Evolutionary conservation across 2,888 invertebrate genomes (phyloP), one percentile per base, ranked within the genome.

Genomic region (Cheilosia variabilis): DNA sequence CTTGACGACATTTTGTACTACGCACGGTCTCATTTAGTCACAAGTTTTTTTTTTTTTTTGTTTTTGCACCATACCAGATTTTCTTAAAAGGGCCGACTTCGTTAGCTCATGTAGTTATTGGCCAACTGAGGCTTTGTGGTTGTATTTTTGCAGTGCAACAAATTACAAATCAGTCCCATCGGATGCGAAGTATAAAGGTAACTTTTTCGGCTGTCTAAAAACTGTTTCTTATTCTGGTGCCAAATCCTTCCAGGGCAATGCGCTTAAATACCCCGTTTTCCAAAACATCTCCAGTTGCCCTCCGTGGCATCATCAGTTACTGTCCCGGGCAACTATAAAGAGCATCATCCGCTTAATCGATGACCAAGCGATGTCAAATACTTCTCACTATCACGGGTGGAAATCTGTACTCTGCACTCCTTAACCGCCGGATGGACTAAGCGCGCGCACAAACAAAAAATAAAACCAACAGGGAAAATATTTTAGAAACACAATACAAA

Each of bases 301-400:
- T 2, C 34, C 68, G 27, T 17, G 17, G 37, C 24, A 43, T 58
- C 55, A 27, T 63, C 69, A 50, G 27, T 52, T 60, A 78, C 71
- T 78, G 78, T 71, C 68, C 24, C 50, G 17, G 22, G 15, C 47
- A 47, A 10, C 47, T 9, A 24, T 15, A 47, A 47, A 47, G 41
- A 63, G 55, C 68, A 76, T 53, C 63, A 75, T 76, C 75, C 65
- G 24, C 86, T 86, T 80, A 86, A 86, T 81, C 86, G 86, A 86
- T 86, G 77, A 86, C 86, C 86, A 81, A 81, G 68, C 72, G 77
- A 86, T 86, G 86, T 86, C 80, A 86, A 86, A 81, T 81, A 68
- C 71, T 53, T 31, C 45, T 69, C 53, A 37, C 81, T 86, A 86
- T 86, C 86, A 68, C 27, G 52, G 57, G 68, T 77, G 72, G 76